Evolutionary conservation across 2,113 vertebrate genomes (phyloP).

Genomic region (Limnothrissa miodon): DNA sequence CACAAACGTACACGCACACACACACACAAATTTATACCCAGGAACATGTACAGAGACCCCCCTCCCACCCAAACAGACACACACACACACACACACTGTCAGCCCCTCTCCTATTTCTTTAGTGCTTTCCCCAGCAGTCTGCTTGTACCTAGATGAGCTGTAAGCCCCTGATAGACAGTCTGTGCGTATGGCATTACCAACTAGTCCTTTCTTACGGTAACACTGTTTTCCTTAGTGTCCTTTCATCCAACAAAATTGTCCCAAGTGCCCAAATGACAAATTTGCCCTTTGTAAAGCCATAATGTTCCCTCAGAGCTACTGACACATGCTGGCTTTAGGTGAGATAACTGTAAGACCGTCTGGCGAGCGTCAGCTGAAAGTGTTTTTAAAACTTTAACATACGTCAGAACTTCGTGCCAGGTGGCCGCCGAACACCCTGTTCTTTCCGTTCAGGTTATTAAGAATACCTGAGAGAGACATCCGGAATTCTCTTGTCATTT

Average conservation of each 20-base stretch:
- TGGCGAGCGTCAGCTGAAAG: neutral
- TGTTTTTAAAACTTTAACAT: neutral
- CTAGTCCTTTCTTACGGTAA: neutral
- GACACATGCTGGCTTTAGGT: neutral
- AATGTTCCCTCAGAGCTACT: neutral
- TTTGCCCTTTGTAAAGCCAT: neutral
- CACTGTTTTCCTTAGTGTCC: neutral
- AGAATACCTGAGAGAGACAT: neutral
- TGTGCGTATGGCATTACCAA: neutral
- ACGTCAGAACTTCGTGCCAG: neutral
- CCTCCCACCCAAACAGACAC: neutral
- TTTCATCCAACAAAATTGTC: neutral
- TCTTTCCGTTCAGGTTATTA: neutral
- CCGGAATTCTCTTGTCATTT: neutral
- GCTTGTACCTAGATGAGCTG: neutral
- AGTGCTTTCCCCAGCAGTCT: neutral
- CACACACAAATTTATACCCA: neutral
- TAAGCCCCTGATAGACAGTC: neutral
- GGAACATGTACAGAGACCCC: too few relatives aligned
- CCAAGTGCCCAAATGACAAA: neutral
- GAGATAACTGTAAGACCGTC: neutral
- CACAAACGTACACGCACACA: neutral
- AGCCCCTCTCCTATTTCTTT: neutral
- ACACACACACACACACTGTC: neutral
- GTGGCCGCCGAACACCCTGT: neutral